Evolutionary conservation across 2,888 invertebrate genomes (phyloP).

Genomic region (Agrochola lota): DNA sequence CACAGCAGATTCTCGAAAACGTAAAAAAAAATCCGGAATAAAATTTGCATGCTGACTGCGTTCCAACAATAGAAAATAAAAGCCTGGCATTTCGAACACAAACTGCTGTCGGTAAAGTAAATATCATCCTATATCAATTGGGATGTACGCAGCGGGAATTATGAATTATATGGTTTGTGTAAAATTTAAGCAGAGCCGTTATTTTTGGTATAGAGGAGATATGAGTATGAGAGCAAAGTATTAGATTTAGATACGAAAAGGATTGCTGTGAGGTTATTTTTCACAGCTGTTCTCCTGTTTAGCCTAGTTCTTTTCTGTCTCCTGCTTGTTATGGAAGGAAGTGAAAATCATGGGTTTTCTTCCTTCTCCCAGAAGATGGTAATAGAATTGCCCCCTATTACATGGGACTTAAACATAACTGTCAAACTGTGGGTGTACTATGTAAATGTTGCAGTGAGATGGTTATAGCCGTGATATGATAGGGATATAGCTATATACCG

Average conservation of each 20-base stretch:
- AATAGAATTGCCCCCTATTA: too few relatives aligned
- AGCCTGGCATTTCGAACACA: slow-evolving; percentile 39
- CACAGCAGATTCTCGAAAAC: slow-evolving; percentile 30
- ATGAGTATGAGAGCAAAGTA: slow-evolving; percentile 17
- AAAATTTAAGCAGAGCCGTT: slow-evolving; percentile 50
- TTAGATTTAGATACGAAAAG: slow-evolving; percentile 26
- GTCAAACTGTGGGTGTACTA: too few relatives aligned
- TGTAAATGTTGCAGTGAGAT: too few relatives aligned
- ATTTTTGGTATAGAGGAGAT: slow-evolving; percentile 36
- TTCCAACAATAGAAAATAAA: slow-evolving; percentile 61
- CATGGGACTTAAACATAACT: too few relatives aligned
- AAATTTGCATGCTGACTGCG: slow-evolving; percentile 57
- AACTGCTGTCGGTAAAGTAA: slow-evolving; percentile 61
- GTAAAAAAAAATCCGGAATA: slow-evolving; percentile 34
- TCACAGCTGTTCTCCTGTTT: background rate
- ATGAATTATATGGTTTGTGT: slow-evolving; percentile 57
- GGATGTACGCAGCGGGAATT: slow-evolving; percentile 59
- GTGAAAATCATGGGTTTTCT: background rate
- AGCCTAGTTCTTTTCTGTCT: background rate
- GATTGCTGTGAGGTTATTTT: slow-evolving; percentile 9
- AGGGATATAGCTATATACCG: too few relatives aligned
- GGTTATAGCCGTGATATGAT: too few relatives aligned
- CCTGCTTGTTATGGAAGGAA: background rate
- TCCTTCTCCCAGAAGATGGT: background rate
- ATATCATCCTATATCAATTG: slow-evolving; percentile 64